Evolutionary conservation across 2,113 vertebrate species (phyloP), one percentile per base, ranked within the genome.

Genomic region (Machaerirhynchus nigripectus): DNA sequence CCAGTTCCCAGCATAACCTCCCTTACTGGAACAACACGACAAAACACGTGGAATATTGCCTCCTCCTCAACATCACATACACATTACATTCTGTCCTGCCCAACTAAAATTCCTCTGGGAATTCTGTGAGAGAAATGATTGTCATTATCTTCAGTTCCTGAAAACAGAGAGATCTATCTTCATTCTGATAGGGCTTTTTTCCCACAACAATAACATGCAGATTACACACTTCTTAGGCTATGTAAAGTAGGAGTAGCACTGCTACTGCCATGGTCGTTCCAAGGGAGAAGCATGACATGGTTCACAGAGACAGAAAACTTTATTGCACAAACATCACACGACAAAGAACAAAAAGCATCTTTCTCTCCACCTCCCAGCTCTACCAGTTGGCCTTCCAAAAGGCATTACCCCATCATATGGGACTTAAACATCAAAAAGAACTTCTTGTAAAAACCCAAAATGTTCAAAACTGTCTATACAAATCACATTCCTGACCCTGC

Each of bases 401-500:
- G 33, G 60, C 70, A 87, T 55, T 74, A 84, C 6, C 18, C 53
- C 4, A 3, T 89, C 64, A 87, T 30, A 59, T 1, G 12, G 65
- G 74, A 78, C 69, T 95, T 82, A 50, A 9, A 93, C 64, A 91
- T 91, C 67, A 95, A 90, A 95, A 94, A 91, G 57, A 59, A 79
- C 40, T 90, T 65, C 88, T 90, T 89, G 81, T 93, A 93, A 93
- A 96, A 93, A 19, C 2, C 21, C 30, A 49, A 68, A 82, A 71
- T 3, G 57, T 70, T 84, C 61, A 91, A 93, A 95, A 92, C 61
- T 80, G 80, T 33, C 92, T 70, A 46, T 50, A 89, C 63, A 65
- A 82, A 95, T 88, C 80, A 90, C 93, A 93, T 96, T 95, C 93
- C 59, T 95, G 93, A 95, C 95, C 91, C 84, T 89, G 46, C 84